phyloP scores from a whole-genome alignment of 2,888 invertebrate genomes.

The Noctua comes region DNA sequence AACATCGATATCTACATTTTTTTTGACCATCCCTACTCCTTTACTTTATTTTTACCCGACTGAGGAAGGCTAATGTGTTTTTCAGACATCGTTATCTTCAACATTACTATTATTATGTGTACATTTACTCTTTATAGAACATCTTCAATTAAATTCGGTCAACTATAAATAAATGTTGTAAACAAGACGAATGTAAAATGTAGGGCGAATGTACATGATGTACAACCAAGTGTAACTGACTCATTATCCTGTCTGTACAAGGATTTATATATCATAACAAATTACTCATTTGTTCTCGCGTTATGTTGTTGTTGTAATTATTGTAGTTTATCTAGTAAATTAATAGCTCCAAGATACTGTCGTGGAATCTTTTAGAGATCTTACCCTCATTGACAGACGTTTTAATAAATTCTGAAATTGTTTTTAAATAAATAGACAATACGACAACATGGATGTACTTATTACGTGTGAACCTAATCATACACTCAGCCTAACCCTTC shows the following conservation, averaged over 20 bases:
- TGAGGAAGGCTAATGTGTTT: too few relatives aligned
- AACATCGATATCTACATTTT: neutral
- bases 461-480: neutral
- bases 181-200: slow-evolving; percentile 47
- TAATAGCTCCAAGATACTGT: slow-evolving; percentile 61
- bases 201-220: slow-evolving; percentile 43
- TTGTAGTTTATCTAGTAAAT: slow-evolving; percentile 62
- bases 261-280: slow-evolving; percentile 58
- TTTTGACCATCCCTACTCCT: neutral
- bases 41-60: slow-evolving; percentile 11
- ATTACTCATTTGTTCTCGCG: slow-evolving; percentile 61
- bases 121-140: slow-evolving; percentile 1
- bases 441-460: neutral
- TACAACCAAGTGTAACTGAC: slow-evolving; percentile 49
- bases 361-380: slow-evolving; percentile 70
- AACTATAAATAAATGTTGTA: slow-evolving; percentile 45
- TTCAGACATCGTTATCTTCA: slow-evolving; percentile 15
- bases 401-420: slow-evolving; percentile 9
- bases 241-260: slow-evolving; percentile 48
- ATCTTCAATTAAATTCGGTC: slow-evolving; percentile 45
- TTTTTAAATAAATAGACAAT: neutral
- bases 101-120: slow-evolving; percentile 10
- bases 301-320: slow-evolving; percentile 62
- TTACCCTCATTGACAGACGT: slow-evolving; percentile 45
- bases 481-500: neutral